Base-by-base conservation (phyloP, 2,797 vertebrate genomes). In the Mionectes olivaceus region DNA sequence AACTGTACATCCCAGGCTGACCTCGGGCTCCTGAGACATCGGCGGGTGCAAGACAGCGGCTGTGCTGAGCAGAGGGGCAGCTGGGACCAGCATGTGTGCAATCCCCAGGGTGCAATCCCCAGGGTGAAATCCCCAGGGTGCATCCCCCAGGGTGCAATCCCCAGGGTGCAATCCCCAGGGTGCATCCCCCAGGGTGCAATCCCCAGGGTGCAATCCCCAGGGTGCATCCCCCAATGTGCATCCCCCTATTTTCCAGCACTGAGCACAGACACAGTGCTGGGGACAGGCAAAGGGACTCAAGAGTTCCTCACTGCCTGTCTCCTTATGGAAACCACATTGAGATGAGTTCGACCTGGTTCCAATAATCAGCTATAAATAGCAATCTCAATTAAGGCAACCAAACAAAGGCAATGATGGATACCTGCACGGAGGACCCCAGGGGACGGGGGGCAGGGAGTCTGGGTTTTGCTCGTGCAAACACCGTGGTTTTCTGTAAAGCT, bases 321-420 rank as follows among this genome's bases (percentile, higher is more conserved):
- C 95, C 95, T 79, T 46, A 57, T 44, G 77, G 92, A 96, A 95
- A 94, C 76, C 67, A 5, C 61, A 74, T 50, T 3, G 13, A 57
- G 69, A 50, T 2, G 56, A 74, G 49, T 80, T 83, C 43, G 85
- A 84, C 89, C 96, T 94, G 94, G 92, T 92, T 96, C 83, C 71
- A 79, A 96, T 95, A 80, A 81, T 69, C 87, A 70, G 92, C 89
- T 96, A 86, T 80, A 94, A 96, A 95, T 89, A 97, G 96, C 93
- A 53, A 81, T 56, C 90, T 91, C 91, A 95, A 91, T 97, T 96
- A 96, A 93, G 64, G 50, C 71, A 33, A 69, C 86, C 93, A 95
- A 95, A 96, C 95, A 95, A 94, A 85, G 82, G 64, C 73, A 23
- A 52, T 49, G 91, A 95, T 55, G 89, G 95, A 84, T 91, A 89